phyloP scores from a whole-genome alignment of 2,888 invertebrate genomes.

The Incurvaria masculella region DNA sequence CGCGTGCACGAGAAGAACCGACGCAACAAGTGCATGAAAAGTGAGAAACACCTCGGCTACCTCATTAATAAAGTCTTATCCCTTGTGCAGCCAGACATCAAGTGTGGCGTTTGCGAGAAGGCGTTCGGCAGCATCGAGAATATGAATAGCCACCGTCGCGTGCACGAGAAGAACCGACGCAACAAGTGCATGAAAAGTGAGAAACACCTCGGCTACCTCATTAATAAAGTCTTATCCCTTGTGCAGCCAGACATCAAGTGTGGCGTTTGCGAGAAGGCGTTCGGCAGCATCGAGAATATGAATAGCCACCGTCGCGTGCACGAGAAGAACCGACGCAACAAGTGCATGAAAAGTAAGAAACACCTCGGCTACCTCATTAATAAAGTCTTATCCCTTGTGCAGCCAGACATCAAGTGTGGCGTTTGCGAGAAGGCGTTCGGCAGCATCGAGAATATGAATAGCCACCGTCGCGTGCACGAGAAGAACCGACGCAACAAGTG shows the following conservation, averaged over 20 bases:
- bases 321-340: slow-evolving; percentile 22
- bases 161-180: slow-evolving; percentile 57
- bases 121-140: slow-evolving; percentile 54
- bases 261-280: slow-evolving; percentile 35
- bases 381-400: not conserved
- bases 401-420: slow-evolving; percentile 25
- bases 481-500: slow-evolving; percentile 30
- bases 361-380: slow-evolving; percentile 40
- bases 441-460: slow-evolving; percentile 30
- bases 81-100: slow-evolving; percentile 48
- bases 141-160: slow-evolving; percentile 58
- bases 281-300: slow-evolving; percentile 32
- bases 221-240: not conserved
- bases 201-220: slow-evolving; percentile 60
- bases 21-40: slow-evolving; percentile 58
- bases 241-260: slow-evolving; percentile 26
- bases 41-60: slow-evolving; percentile 63
- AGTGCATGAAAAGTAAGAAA: slow-evolving; percentile 44
- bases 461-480: slow-evolving; percentile 33
- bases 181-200: slow-evolving; percentile 60
- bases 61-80: slow-evolving; percentile 15
- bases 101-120: slow-evolving; percentile 44
- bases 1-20: slow-evolving; percentile 58
- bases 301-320: slow-evolving; percentile 35
- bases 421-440: slow-evolving; percentile 39